A percentile compares a stretch with the other conserved stretches of the same genome.
Evolutionary conservation across 2,797 vertebrate genomes (phyloP).

Genomic region (Pangasius djambal): DNA sequence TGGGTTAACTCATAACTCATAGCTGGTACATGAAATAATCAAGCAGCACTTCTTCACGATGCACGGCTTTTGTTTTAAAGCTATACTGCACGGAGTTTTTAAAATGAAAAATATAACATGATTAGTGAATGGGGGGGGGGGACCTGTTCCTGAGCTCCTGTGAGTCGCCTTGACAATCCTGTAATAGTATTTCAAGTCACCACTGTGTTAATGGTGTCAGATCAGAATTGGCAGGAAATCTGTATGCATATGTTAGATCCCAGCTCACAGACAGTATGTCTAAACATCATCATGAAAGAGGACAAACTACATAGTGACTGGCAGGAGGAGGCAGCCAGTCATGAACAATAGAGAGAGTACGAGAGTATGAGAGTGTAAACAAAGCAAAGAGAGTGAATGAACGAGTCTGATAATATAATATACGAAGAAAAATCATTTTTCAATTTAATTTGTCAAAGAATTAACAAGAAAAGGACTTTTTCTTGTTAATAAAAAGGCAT

Average conservation of each 20-base stretch:
- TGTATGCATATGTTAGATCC: neutral
- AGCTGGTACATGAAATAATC: constrained; percentile 5
- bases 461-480: neutral
- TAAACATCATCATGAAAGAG: neutral
- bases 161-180: neutral
- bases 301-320: neutral
- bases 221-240: neutral
- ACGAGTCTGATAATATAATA: neutral
- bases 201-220: neutral
- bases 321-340: neutral
- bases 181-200: neutral
- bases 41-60: constrained; percentile 4
- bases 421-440: neutral
- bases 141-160: no score
- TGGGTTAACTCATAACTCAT: constrained; percentile 22
- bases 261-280: neutral
- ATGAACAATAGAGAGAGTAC: neutral
- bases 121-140: neutral
- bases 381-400: neutral
- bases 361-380: no score
- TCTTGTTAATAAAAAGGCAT: neutral
- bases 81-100: neutral
- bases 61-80: neutral
- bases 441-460: no score
- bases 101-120: neutral